Conservation (phyloP, 2,113 vertebrate genomes). For the Hyperopisus bebe region DNA sequence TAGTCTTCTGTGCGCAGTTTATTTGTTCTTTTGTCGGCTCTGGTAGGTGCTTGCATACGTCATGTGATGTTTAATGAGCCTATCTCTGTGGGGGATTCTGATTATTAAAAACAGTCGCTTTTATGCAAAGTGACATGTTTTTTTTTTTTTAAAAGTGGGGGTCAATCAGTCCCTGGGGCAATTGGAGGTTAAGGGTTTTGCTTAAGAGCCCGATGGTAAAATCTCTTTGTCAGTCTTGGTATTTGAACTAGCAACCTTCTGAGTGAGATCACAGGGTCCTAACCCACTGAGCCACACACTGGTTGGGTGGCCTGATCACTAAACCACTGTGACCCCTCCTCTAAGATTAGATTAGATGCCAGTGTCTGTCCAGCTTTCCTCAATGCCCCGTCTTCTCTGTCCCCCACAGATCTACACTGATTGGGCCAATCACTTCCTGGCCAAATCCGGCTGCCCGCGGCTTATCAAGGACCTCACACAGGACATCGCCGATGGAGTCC, state of each 20-base stretch:
- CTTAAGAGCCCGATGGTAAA: not conserved
- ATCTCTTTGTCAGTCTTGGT: not conserved
- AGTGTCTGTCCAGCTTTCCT: constrained; percentile 1
- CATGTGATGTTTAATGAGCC: not conserved
- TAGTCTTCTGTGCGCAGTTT: not conserved
- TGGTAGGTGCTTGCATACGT: not conserved
- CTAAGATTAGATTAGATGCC: not conserved
- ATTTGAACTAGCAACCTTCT: not conserved
- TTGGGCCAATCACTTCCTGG: constrained; percentile 99
- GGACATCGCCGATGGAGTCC: constrained; percentile 93
- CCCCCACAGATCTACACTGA: constrained; percentile 89
- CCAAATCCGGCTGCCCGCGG: constrained; percentile 90
- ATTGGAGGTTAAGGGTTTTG: not conserved
- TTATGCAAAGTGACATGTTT: not conserved
- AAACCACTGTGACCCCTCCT: not conserved
- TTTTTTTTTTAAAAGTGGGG: not conserved
- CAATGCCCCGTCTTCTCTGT: constrained; percentile 28
- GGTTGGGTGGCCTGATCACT: not conserved
- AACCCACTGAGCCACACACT: not conserved
- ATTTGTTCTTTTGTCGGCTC: not conserved
- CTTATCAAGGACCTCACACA: constrained; percentile 98
- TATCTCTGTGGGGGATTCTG: not conserved
- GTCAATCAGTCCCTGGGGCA: not conserved
- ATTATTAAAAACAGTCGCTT: not conserved
- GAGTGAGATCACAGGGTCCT: not conserved